Base-by-base conservation (phyloP, 1,140 invertebrate genomes). In the Tribolium castaneum region DNA sequence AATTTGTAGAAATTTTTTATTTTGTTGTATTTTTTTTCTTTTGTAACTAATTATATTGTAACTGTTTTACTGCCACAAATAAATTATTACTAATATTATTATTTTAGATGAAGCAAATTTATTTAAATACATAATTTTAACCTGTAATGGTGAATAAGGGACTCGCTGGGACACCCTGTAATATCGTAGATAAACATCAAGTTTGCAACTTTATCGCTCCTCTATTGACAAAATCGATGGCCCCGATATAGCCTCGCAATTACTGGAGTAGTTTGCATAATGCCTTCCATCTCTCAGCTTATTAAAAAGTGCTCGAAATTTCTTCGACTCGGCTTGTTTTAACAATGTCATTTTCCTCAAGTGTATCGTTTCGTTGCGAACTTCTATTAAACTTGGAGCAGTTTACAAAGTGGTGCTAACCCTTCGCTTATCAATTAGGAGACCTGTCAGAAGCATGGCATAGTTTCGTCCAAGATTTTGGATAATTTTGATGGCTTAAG, bases 401-500 rank as follows among this genome's bases (percentile, higher is more conserved):
- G 39, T 45, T 45, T n/a, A 45, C 39, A 45, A 45, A 45, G 39
- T 45, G 39, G 39, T 45, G 2, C n/a, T n/a, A 45, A 45, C 39
- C 39, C 39, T 45, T 45, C 39, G n/a, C 39, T 45, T 45, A 66
- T 66, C 59, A 66, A 66, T 66, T 66, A 66, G 30, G 25, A 14
- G 10, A 35, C 59, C 59, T 66, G 59, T 66, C 59, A 66, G 3
- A 30, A 66, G 12, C 59, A 66, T 34, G 13, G 30, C 13, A 35
- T 34, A 35, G 30, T 35, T 62, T 62, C 19, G 13, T 10, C 25
- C 56, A 50, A 22, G 19, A 12, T 66, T 35, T 34, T 66, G 22
- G 59, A 66, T 35, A 66, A 66, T 66, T 14, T 66, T 9, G 5
- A 12, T 30, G 9, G 16, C 12, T 22, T 9, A n/a, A 35, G 30